Base-by-base conservation (phyloP, 1,140 invertebrate species). In the Drosophila littoralis region DNA sequence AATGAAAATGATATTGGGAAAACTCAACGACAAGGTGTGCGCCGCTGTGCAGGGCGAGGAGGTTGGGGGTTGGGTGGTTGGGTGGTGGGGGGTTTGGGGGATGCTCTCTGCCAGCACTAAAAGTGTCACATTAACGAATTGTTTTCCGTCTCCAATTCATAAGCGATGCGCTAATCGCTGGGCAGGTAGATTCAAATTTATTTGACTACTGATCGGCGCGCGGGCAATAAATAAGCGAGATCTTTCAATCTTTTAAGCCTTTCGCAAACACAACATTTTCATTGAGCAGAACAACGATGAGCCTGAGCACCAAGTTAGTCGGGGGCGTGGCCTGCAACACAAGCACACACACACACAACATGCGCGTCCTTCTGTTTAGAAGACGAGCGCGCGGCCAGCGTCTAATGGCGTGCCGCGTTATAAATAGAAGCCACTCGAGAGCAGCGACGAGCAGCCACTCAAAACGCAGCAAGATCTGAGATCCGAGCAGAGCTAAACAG, bases 111-210 rank as follows among this genome's bases (percentile, higher is more conserved):
- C 59, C 68, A 83, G 73, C 88, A 91, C 76, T 84, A 79, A 84
- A 91, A 72, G 68, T 88, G 89, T 88, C 89, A 91, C 83, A 89
- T 91, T 85, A 91, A 81, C 81, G 83, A 91, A 89, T 91, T 91
- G 80, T 65, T 90, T 60, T 46, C 60, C 66, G 54, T 45, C 45
- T 57, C 40, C 66, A 77, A 91, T 89, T 91, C 89, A 91, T 88
- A 59, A 38, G 64, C 60, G 59, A 15, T 36, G 33, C 61, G 42
- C 50, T 82, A 79, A 88, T 88, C 67, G 79, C 51, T 68, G 48
- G 46, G 36, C 83, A 86, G 83, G 83, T 86, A 88, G 51, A 48
- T 57, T 67, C 55, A 22, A 71, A 88, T 86, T 86, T 89, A 86
- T 86, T 86, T 79, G 67, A 79, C 35, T 75, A 50, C 36, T 64